phyloP scores from a whole-genome alignment of 1,140 invertebrate genomes.

The Drosophila serrata region DNA sequence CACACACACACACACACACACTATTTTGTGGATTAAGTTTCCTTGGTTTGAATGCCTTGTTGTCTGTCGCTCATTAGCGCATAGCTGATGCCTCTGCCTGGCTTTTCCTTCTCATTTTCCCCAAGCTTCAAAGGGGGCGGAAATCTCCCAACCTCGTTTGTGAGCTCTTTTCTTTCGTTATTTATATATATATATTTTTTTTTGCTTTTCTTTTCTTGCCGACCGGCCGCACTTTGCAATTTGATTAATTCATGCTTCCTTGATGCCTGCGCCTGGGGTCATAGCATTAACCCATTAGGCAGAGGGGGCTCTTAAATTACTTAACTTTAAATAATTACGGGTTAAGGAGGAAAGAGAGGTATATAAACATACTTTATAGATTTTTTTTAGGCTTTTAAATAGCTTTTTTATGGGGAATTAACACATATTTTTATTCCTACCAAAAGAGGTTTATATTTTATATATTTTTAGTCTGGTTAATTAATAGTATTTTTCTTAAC shows the following conservation, averaged over 20 bases:
- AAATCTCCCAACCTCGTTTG: neutral
- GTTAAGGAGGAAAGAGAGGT: neutral
- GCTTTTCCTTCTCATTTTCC: neutral
- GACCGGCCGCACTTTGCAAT: slow-evolving; percentile 61
- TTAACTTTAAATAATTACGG: neutral
- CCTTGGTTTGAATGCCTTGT: slow-evolving; percentile 14
- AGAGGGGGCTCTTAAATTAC: neutral
- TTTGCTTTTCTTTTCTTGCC: slow-evolving; percentile 17
- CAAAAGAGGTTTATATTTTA: too few species aligned
- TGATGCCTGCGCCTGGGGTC: slow-evolving; percentile 42
- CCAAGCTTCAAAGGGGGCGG: neutral
- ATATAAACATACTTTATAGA: neutral
- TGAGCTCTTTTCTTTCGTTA: neutral
- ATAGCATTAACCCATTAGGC: slow-evolving; percentile 35
- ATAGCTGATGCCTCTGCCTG: slow-evolving; percentile 8
- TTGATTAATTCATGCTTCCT: slow-evolving; percentile 76
- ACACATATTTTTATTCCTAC: too few species aligned
- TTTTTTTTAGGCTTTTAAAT: neutral
- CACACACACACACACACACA: too few species aligned
- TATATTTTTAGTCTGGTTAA: too few species aligned
- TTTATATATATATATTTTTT: slow-evolving; percentile 16
- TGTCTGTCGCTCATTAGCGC: slow-evolving; percentile 48
- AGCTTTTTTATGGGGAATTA: neutral
- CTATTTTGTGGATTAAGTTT: slow-evolving; percentile 48
- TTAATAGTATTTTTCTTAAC: too few species aligned